Conservation (phyloP, 2,888 invertebrate species). For the Temnothorax ravouxi region DNA sequence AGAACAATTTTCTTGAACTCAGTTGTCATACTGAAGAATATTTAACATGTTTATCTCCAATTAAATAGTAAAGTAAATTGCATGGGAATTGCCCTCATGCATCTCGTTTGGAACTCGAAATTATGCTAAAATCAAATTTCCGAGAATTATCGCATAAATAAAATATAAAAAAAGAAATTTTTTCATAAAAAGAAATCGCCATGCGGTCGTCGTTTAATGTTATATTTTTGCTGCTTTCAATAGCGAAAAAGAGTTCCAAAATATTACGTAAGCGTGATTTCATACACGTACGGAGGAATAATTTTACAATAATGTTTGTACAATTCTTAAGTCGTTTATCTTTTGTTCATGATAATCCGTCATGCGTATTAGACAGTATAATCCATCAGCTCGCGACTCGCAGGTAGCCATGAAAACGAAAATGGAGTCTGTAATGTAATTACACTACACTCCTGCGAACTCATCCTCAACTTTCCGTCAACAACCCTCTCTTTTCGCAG, state of each 20-base stretch:
- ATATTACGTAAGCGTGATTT: slow-evolving; percentile 7
- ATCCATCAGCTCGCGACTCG: slow-evolving; percentile 84
- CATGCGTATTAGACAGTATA: slow-evolving; percentile 83
- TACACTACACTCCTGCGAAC: slow-evolving; percentile 71
- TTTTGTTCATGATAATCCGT: slow-evolving; percentile 82
- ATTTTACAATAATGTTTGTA: slow-evolving; percentile 34
- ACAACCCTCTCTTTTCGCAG: slow-evolving; percentile 43
- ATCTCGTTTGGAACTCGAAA: neutral
- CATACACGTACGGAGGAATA: neutral
- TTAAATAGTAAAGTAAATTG: slow-evolving; percentile 23
- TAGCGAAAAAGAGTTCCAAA: neutral
- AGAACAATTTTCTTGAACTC: neutral
- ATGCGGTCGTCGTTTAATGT: neutral
- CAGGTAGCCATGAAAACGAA: slow-evolving; percentile 81
- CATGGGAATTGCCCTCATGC: slow-evolving; percentile 9
- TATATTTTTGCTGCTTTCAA: neutral
- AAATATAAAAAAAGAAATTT: slow-evolving; percentile 19
- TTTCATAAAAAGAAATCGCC: slow-evolving; percentile 5
- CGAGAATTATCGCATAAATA: slow-evolving; percentile 22
- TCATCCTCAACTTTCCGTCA: slow-evolving; percentile 60
- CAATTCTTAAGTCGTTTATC: slow-evolving; percentile 57
- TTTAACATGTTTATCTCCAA: slow-evolving; percentile 34
- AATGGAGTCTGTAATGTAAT: slow-evolving; percentile 79
- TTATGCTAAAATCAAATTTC: slow-evolving; percentile 6
- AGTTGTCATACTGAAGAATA: slow-evolving; percentile 36